phyloP scores from a whole-genome alignment of 2,888 invertebrate genomes.

The Orthosia incerta region DNA sequence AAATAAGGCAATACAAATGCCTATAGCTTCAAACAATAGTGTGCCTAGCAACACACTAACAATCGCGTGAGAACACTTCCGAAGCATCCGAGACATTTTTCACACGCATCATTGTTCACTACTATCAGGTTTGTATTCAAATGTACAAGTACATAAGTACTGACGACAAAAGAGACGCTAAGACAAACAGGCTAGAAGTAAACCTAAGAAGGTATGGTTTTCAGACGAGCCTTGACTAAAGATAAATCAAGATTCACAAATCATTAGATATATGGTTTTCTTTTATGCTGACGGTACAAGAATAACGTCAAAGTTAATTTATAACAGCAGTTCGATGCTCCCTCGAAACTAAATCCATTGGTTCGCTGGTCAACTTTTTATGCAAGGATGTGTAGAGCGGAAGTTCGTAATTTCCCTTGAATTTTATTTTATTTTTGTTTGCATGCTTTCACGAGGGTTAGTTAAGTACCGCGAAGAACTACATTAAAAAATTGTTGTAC shows the following conservation, averaged over 20 bases:
- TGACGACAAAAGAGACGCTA: background rate
- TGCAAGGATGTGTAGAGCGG: slow-evolving; percentile 53
- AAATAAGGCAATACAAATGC: background rate
- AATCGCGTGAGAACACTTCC: slow-evolving; percentile 47
- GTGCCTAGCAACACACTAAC: slow-evolving; percentile 28
- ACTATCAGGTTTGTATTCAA: slow-evolving; percentile 43
- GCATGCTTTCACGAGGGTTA: slow-evolving; percentile 25
- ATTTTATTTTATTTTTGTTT: slow-evolving; percentile 41
- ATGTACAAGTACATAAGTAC: slow-evolving; percentile 6
- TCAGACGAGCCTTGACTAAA: background rate
- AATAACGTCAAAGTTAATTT: slow-evolving; percentile 14
- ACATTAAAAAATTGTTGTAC: background rate
- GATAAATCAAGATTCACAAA: background rate
- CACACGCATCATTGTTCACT: slow-evolving; percentile 57
- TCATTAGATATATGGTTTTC: background rate
- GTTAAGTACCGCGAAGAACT: slow-evolving; percentile 4
- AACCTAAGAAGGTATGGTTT: background rate
- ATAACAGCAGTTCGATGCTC: slow-evolving; percentile 30
- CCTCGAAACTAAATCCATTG: slow-evolving; percentile 35
- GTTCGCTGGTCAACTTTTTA: slow-evolving; percentile 41
- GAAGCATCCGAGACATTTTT: slow-evolving; percentile 48
- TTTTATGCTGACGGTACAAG: background rate
- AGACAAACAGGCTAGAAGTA: background rate
- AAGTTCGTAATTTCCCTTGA: slow-evolving; percentile 33
- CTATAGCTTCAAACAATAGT: slow-evolving; percentile 8